A percentile compares a stretch with the other conserved stretches of the same genome.
phyloP scores from a whole-genome alignment of 2,888 invertebrate genomes.

The Agriopis aurantiaria region DNA sequence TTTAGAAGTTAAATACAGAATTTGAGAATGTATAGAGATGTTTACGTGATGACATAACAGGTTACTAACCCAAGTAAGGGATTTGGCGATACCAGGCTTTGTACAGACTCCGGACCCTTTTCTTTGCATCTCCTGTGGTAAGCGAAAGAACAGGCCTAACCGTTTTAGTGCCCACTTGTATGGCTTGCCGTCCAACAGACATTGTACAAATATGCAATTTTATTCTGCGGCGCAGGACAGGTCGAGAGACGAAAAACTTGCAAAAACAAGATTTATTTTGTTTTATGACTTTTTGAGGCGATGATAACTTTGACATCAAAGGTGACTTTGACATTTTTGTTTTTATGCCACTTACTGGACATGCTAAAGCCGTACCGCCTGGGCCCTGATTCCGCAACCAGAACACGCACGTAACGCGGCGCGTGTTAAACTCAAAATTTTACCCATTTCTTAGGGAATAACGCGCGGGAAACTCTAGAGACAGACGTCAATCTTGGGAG shows the following conservation, averaged over 20 bases:
- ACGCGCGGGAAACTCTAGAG: too few species aligned
- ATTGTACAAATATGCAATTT: slow-evolving; percentile 50
- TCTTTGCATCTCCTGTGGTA: slow-evolving; percentile 91
- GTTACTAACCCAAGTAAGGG: slow-evolving; percentile 92
- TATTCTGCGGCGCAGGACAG: not conserved
- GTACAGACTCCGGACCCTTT: slow-evolving; percentile 94
- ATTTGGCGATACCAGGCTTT: slow-evolving; percentile 98
- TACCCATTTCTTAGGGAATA: too few species aligned
- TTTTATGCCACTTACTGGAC: too few species aligned
- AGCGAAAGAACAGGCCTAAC: slow-evolving; percentile 95
- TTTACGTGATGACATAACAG: slow-evolving; percentile 77
- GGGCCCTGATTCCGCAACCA: too few species aligned
- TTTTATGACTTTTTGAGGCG: not conserved
- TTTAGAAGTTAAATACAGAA: not conserved
- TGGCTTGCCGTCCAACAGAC: slow-evolving; percentile 70
- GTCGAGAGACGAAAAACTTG: not conserved
- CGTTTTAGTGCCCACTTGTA: slow-evolving; percentile 85
- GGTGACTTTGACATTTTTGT: too few species aligned
- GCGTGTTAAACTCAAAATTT: too few species aligned
- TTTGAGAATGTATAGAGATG: not conserved
- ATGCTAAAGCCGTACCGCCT: too few species aligned
- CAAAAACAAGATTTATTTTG: not conserved
- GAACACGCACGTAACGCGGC: too few species aligned
- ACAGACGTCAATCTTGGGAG: too few species aligned
- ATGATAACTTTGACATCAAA: too few species aligned